These are phyloP conservation scores for Acanthis flammea DNA, from an alignment of 2,797 vertebrate genomes.

Conservation along the genomic window DNA sequence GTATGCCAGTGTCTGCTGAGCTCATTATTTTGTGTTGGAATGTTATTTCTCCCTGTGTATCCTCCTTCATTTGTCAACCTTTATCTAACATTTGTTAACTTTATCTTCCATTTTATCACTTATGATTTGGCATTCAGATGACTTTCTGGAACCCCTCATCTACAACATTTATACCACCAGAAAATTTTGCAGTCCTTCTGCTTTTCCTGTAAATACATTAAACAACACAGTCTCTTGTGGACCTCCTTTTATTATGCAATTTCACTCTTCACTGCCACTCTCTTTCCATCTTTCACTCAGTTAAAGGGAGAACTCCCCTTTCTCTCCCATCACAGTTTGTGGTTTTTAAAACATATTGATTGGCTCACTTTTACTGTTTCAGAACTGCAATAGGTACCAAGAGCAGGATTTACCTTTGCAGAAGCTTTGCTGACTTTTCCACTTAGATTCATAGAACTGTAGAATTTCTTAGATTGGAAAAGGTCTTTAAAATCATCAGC, in stretches of 20 bases:
- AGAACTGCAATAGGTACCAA: background rate
- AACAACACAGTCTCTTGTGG: background rate
- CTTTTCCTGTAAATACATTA: background rate
- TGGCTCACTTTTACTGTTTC: background rate
- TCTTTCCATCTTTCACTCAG: background rate
- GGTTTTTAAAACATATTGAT: fast-evolving
- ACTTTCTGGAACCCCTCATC: background rate
- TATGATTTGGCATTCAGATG: background rate
- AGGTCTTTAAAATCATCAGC: background rate
- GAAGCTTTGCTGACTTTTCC: background rate
- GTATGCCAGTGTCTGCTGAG: background rate
- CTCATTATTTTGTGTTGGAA: background rate
- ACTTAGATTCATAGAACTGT: background rate
- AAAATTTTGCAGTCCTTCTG: background rate
- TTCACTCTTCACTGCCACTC: background rate
- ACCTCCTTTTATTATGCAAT: background rate
- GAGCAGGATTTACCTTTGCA: background rate
- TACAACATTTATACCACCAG: background rate
- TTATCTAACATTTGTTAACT: background rate
- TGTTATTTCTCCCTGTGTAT: background rate
- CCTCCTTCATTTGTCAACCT: background rate
- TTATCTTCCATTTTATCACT: background rate
- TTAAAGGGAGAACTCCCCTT: background rate
- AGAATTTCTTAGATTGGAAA: background rate
- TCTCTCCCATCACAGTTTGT: background rate